A percentile compares a stretch with the other conserved stretches of the same genome.
These are phyloP conservation scores for Sarcophaga rosellei DNA, from an alignment of 2,888 invertebrate species.

Conservation along the genomic window DNA sequence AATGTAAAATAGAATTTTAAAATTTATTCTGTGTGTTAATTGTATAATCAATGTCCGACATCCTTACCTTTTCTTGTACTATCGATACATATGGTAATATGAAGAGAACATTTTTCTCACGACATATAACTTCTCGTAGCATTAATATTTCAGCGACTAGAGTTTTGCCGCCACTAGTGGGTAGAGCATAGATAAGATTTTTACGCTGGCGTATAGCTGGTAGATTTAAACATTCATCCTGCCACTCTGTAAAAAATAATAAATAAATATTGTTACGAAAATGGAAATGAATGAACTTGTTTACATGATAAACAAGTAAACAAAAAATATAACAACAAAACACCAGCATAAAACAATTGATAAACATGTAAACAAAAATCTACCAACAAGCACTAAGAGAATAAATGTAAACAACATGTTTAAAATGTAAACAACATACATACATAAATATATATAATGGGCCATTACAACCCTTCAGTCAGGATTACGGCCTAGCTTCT, in stretches of 20 bases:
- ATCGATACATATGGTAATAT: conserved; percentile 97
- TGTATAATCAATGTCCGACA: no score
- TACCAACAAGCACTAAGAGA: neutral
- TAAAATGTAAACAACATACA: no score
- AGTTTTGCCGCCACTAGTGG: conserved; percentile 99
- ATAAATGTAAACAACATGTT: no score
- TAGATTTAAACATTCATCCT: conserved; percentile 93
- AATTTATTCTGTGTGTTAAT: no score
- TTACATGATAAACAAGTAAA: no score
- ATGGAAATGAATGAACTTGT: no score
- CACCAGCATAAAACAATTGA: no score
- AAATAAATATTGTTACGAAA: conserved; percentile 6
- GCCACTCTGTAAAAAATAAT: conserved; percentile 89
- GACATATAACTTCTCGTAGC: conserved; percentile 90
- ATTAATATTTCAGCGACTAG: conserved; percentile 97
- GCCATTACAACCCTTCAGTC: no score
- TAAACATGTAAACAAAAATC: neutral
- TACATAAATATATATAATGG: no score
- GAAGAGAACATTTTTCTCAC: conserved; percentile 91
- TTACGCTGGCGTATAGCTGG: conserved; percentile 86
- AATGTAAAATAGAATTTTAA: neutral
- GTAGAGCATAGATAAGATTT: conserved; percentile 95
- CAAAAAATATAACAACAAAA: no score
- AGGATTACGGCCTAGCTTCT: no score
- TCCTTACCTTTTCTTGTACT: conserved; percentile 95